phyloP scores from a whole-genome alignment of 2,888 invertebrate species.

The Lypha dubia region DNA sequence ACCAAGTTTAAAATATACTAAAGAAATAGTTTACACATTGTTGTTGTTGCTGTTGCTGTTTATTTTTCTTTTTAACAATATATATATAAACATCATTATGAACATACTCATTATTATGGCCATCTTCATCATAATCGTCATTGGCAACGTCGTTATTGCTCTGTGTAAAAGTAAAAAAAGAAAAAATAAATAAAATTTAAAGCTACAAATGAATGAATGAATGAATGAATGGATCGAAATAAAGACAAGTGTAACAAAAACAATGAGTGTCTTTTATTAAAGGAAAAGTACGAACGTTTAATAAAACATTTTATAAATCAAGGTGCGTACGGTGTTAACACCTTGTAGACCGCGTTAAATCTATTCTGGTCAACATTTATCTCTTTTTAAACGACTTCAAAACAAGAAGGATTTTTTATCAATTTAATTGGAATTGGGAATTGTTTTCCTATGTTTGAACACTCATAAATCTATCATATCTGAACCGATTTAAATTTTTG shows the following conservation, averaged over 20 bases:
- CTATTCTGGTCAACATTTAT: too few relatives aligned
- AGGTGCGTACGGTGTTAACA: constrained; percentile 22
- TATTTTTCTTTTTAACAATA: constrained; percentile 37
- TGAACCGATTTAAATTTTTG: too few relatives aligned
- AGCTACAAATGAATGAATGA: constrained; percentile 64
- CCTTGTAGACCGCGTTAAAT: neutral
- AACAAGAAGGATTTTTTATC: too few relatives aligned
- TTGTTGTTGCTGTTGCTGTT: constrained; percentile 27
- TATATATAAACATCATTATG: constrained; percentile 47
- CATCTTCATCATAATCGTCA: constrained; percentile 42
- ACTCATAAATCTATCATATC: too few relatives aligned
- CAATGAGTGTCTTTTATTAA: neutral
- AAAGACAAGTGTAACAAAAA: constrained; percentile 52
- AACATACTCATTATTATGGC: constrained; percentile 17
- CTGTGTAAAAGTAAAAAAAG: constrained; percentile 70
- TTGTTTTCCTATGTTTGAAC: too few relatives aligned
- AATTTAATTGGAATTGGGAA: too few relatives aligned
- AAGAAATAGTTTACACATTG: constrained; percentile 74
- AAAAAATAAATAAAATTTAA: constrained; percentile 3
- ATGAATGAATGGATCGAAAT: constrained; percentile 37
- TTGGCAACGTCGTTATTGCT: constrained; percentile 48
- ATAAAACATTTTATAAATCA: neutral
- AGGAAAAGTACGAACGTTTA: constrained; percentile 1
- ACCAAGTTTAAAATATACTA: constrained; percentile 75
- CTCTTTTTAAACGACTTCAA: too few relatives aligned